Percentiles rank a stretch among this genome's conserved stretches.
Conservation (phyloP, 2,113 vertebrate species). For the Oryzias woworae region DNA sequence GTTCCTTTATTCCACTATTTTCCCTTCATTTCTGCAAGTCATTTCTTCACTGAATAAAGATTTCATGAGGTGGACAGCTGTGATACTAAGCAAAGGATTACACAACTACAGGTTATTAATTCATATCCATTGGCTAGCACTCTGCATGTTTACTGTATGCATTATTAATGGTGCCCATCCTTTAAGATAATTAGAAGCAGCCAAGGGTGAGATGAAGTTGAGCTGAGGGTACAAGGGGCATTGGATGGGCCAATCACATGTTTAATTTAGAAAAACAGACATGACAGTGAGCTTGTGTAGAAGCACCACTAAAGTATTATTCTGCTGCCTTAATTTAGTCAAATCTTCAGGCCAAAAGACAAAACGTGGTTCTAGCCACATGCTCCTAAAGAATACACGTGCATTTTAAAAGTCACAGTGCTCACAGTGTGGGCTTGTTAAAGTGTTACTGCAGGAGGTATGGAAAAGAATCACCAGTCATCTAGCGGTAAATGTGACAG, state of each 20-base stretch:
- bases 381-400: background rate
- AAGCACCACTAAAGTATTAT: too few species aligned
- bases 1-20: too few species aligned
- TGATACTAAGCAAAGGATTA: constrained; percentile 19
- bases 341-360: constrained; percentile 26
- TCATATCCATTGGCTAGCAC: background rate
- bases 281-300: constrained; percentile 52
- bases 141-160: background rate
- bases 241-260: constrained; percentile 27
- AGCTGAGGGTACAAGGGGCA: constrained; percentile 35
- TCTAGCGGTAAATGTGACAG: constrained; percentile 41
- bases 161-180: constrained; percentile 2
- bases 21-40: background rate
- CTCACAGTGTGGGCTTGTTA: constrained; percentile 4
- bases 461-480: constrained; percentile 24
- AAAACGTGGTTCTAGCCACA: constrained; percentile 5
- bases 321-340: background rate
- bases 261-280: constrained; percentile 41
- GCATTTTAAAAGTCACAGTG: background rate
- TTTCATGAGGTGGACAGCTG: constrained; percentile 4
- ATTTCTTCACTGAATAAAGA: constrained; percentile 5
- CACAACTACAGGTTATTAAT: constrained; percentile 2
- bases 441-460: constrained; percentile 42
- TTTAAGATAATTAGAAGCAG: constrained; percentile 12
- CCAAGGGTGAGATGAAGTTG: constrained; percentile 3